Evolutionary conservation across 30 jellyfish, hydroid and myxozoan species (phyloP).

Genomic region (Clytia hemisphaerica): DNA sequence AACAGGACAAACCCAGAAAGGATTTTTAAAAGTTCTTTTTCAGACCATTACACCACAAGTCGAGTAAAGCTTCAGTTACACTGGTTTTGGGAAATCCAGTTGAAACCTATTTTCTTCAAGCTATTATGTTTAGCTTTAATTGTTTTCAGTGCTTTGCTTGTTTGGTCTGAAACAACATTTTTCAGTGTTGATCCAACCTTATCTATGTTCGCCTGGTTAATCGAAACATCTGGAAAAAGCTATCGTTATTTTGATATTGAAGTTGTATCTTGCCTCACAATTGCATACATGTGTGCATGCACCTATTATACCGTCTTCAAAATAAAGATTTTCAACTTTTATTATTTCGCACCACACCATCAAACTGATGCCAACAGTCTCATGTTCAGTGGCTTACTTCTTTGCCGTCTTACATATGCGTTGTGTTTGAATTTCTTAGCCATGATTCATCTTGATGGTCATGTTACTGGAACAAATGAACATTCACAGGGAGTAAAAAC

Average conservation of each 20-base stretch:
- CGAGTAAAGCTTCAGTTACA: conserved; percentile 6
- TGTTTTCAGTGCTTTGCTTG: conserved; percentile 52
- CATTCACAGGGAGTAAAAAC: conserved; percentile 3
- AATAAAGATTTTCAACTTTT: conserved; percentile 80
- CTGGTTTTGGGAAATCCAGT: conserved; percentile 88
- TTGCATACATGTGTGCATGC: conserved; percentile 92
- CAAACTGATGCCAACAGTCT: conserved; percentile 97
- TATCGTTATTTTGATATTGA: conserved; percentile 80
- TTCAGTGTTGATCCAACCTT: conserved; percentile 86
- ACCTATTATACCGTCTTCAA: conserved; percentile 94
- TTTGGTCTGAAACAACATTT: conserved; percentile 98
- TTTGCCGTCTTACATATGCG: conserved; percentile 91
- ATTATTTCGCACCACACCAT: conserved; percentile 89
- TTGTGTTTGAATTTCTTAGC: conserved; percentile 84
- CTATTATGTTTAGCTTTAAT: conserved; percentile 47
- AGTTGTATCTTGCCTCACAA: conserved; percentile 81
- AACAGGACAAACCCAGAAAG: conserved; percentile 69
- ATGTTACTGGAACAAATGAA: conserved; percentile 49
- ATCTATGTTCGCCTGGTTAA: conserved; percentile 74
- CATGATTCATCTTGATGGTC: conserved; percentile 92
- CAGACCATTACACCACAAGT: conserved; percentile 34
- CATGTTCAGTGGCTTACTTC: conserved; percentile 92
- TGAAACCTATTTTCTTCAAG: conserved; percentile 60
- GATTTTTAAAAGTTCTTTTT: conserved; percentile 51
- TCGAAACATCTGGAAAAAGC: conserved; percentile 54